These are phyloP conservation scores for Iselma pallidipennis DNA, from an alignment of 2,888 invertebrate species.

Conservation along the genomic window DNA sequence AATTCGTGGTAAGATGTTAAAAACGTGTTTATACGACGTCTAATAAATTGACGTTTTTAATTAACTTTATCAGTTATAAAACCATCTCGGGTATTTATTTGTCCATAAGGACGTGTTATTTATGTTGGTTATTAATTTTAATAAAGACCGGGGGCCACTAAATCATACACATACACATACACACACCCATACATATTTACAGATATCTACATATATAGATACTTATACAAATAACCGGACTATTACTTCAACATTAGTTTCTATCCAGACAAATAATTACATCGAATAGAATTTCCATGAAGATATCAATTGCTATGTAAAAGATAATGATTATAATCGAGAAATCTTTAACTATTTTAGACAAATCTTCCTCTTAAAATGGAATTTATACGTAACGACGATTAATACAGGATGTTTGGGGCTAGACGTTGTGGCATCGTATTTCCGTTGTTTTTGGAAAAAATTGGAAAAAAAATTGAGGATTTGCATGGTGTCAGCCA, in stretches of 20 bases:
- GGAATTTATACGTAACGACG: too few species aligned
- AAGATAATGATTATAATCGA: background rate
- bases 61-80: slow-evolving; percentile 25
- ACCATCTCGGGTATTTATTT: slow-evolving; percentile 22
- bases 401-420: too few species aligned
- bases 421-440: too few species aligned
- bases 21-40: slow-evolving; percentile 7
- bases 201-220: background rate
- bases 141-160: slow-evolving; percentile 28
- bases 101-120: slow-evolving; percentile 26
- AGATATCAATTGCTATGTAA: slow-evolving; percentile 15
- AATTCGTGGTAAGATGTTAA: background rate
- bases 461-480: too few species aligned
- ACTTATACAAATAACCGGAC: slow-evolving; percentile 9
- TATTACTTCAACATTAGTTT: slow-evolving; percentile 25
- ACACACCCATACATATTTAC: background rate
- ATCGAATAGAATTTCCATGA: slow-evolving; percentile 21
- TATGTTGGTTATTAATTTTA: slow-evolving; percentile 29
- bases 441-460: too few species aligned
- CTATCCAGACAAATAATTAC: slow-evolving; percentile 20
- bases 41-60: slow-evolving; percentile 27
- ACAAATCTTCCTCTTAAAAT: background rate
- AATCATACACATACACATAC: slow-evolving; percentile 12
- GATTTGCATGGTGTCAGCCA: too few species aligned
- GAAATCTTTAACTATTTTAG: background rate